Conservation (phyloP, 2,797 vertebrate species). For the Oryzias dopingdopingensis region DNA sequence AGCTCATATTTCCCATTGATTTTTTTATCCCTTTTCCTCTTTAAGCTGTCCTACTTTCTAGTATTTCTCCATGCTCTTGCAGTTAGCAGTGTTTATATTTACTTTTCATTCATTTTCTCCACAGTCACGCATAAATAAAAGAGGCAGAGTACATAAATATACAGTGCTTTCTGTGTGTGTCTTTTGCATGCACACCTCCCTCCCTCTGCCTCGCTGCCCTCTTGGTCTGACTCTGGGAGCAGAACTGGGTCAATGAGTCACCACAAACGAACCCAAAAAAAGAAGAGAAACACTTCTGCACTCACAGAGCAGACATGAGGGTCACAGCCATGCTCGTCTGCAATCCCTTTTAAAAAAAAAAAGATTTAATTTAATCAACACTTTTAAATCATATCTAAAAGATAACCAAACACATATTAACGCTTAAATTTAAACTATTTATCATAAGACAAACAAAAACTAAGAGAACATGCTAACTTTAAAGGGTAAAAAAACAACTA, state of each 20-base stretch:
- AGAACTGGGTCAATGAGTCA: conserved; percentile 51
- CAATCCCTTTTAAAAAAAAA: background rate
- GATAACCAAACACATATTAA: too few relatives aligned
- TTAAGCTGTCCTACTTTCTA: conserved; percentile 3
- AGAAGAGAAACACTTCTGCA: conserved; percentile 13
- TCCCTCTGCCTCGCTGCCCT: background rate
- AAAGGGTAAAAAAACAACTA: too few relatives aligned
- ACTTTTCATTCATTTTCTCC: background rate
- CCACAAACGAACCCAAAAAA: conserved; percentile 22
- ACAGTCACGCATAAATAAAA: background rate
- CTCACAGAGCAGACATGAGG: conserved; percentile 3
- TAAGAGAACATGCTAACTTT: too few relatives aligned
- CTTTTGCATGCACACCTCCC: background rate
- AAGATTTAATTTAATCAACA: too few relatives aligned
- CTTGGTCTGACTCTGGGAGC: conserved; percentile 25
- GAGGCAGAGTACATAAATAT: background rate
- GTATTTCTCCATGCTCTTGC: background rate
- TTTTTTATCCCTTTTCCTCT: conserved; percentile 3
- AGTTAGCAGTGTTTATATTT: background rate
- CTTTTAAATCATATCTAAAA: too few relatives aligned
- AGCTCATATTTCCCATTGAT: conserved; percentile 3
- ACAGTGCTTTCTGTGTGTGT: background rate
- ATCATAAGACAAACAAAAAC: too few relatives aligned
- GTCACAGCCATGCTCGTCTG: conserved; percentile 8
- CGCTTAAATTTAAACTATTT: too few relatives aligned